Percentiles rank a stretch among this genome's conserved stretches.
Conservation (phyloP, 2,797 vertebrate genomes). For the Sebastes melanostomus region DNA sequence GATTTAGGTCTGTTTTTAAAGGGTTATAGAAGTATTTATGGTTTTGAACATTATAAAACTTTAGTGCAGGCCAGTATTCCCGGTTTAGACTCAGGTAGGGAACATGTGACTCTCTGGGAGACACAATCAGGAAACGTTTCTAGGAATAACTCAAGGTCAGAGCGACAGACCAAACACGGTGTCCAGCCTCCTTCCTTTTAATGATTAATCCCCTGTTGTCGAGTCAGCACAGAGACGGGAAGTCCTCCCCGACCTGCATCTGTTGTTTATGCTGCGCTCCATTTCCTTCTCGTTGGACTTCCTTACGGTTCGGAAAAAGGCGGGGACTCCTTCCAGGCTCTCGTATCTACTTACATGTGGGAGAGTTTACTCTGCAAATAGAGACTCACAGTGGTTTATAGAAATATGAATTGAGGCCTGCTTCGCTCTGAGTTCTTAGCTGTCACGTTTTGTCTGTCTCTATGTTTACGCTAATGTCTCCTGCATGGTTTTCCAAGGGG, state of each 20-base stretch:
- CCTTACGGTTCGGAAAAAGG: conserved; percentile 29
- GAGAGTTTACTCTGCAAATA: conserved; percentile 25
- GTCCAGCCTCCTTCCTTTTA: conserved; percentile 65
- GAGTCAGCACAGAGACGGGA: conserved; percentile 59
- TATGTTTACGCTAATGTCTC: conserved; percentile 53
- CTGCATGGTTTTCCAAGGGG: conserved; percentile 74
- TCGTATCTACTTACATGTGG: not conserved
- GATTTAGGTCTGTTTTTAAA: no score
- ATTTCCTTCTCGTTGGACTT: conserved; percentile 50
- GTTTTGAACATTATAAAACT: not conserved
- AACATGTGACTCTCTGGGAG: conserved; percentile 18
- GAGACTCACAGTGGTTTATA: not conserved
- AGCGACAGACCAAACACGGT: conserved; percentile 55
- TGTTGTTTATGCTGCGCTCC: conserved; percentile 47
- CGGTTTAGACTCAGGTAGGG: not conserved
- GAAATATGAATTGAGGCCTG: not conserved
- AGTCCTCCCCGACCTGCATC: conserved; percentile 40
- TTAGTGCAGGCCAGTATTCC: not conserved
- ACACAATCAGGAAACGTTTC: conserved; percentile 62
- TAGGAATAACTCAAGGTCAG: conserved; percentile 60
- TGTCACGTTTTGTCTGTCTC: not conserved
- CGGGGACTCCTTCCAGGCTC: conserved; percentile 20
- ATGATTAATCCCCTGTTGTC: conserved; percentile 71
- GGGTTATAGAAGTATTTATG: not conserved
- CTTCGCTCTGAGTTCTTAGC: not conserved